Conservation (phyloP, 2,797 vertebrate genomes). For the Arctocebus calabarensis region DNA sequence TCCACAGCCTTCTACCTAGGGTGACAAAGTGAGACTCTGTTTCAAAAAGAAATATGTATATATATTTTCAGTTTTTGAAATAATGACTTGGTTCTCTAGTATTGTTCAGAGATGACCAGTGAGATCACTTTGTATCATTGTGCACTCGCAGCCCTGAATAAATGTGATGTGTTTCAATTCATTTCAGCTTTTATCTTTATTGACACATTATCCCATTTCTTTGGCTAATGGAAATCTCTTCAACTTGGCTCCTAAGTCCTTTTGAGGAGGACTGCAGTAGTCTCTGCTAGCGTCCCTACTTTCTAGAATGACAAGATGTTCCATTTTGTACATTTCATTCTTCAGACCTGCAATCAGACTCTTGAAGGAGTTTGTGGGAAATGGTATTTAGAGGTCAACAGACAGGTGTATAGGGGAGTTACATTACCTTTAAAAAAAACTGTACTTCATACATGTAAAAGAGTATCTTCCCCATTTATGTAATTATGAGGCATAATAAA, state of each 20-base stretch:
- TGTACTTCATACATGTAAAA: background rate
- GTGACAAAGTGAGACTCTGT: too few species aligned
- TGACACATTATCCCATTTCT: background rate
- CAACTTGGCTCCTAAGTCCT: background rate
- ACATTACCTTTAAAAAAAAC: background rate
- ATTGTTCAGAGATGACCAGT: slow-evolving; percentile 19
- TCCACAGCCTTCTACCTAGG: too few species aligned
- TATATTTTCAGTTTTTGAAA: slow-evolving; percentile 47
- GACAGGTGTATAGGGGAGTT: background rate
- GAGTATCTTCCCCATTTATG: background rate
- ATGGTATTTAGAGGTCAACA: slow-evolving; percentile 1
- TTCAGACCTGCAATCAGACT: background rate
- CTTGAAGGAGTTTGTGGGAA: background rate
- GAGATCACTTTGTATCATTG: slow-evolving; percentile 39
- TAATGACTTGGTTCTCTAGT: slow-evolving; percentile 31
- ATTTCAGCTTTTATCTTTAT: slow-evolving; percentile 45
- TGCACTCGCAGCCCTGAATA: slow-evolving; percentile 45
- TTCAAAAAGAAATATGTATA: too few species aligned
- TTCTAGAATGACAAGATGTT: slow-evolving; percentile 11
- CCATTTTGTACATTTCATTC: background rate
- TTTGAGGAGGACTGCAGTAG: background rate
- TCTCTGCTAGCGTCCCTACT: background rate
- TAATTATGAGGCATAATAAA: background rate
- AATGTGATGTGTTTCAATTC: background rate
- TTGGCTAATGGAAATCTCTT: slow-evolving; percentile 31